These are phyloP conservation scores for Helostoma temminkii DNA, from an alignment of 2,797 vertebrate species.

Conservation along the genomic window DNA sequence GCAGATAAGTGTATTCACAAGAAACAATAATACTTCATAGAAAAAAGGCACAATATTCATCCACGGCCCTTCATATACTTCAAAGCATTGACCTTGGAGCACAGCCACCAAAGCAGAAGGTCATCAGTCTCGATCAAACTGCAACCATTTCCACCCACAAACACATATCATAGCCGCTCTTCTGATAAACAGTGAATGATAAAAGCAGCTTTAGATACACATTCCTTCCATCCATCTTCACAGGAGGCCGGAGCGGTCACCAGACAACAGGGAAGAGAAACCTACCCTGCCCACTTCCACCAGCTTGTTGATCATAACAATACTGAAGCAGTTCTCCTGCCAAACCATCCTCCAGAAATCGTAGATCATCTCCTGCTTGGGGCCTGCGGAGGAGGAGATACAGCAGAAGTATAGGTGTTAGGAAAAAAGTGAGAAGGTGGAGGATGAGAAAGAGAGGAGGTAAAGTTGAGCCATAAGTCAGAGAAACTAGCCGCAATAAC, in stretches of 20 bases:
- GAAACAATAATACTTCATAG: background rate
- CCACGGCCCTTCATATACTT: constrained; percentile 46
- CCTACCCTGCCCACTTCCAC: constrained; percentile 98
- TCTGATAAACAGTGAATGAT: constrained; percentile 55
- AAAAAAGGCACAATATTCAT: constrained; percentile 16
- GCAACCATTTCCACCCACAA: constrained; percentile 54
- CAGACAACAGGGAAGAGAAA: constrained; percentile 50
- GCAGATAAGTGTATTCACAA: background rate
- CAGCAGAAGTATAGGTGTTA: constrained; percentile 24
- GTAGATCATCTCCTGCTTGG: constrained; percentile 97
- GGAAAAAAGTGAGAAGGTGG: background rate
- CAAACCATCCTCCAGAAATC: constrained; percentile 99
- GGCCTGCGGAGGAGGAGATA: constrained; percentile 83
- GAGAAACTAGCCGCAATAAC: constrained; percentile 74
- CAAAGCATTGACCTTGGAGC: constrained; percentile 69
- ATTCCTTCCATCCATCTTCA: constrained; percentile 58
- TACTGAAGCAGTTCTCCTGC: constrained; percentile 98
- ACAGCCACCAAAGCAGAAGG: constrained; percentile 53
- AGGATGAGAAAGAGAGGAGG: constrained; percentile 28
- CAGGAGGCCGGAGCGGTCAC: constrained; percentile 49
- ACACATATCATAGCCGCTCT: background rate
- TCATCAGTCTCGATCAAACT: constrained; percentile 62
- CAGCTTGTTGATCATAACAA: constrained; percentile 98
- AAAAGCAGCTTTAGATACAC: constrained; percentile 55
- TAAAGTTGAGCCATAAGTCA: constrained; percentile 73